Base-by-base conservation (phyloP, 2,888 invertebrate genomes). In the Hofmannophila pseudospretella region DNA sequence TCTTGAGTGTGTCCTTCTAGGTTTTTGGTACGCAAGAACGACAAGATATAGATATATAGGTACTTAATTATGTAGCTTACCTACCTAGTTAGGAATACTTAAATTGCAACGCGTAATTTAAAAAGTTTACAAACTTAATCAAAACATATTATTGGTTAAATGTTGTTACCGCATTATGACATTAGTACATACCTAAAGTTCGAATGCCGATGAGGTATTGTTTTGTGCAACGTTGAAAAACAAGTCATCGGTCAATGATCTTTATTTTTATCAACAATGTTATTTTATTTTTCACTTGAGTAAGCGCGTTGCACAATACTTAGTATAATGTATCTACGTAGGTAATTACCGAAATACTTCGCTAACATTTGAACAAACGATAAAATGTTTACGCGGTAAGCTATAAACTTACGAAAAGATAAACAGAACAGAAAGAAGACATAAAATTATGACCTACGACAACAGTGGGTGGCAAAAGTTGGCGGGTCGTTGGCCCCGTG, bases 401-500 rank as follows among this genome's bases (percentile, higher is more conserved):
- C 75, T 68, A 80, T 82, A 81, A 84, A 81, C 75, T 84, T 80
- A 66, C 79, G 81, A 81, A 85, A 86, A 84, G 82, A 85, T 85
- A 86, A 85, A 86, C 85, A 84, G 84, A 85, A 86, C 85, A 84
- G 84, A 85, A 86, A 84, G 85, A 82, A 84, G 80, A 80, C 82
- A 85, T 86, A 84, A 86, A 86, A 85, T 86, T 82, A 85, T 85
- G 85, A 86, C 85, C 85, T 86, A 86, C 85, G 84, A 80, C 85
- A 86, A 86, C 85, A 78, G 76, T 77, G 78, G 76, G 79, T 82
- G 81, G 85, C 81, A 82, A 85, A 85, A 86, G 85, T 86, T 84
- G 82, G 65, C 67, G 74, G 85, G 84, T 84, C 85, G 68, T 81
- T 79, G 85, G 76, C 84, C 76, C 73, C 67, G 75, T 85, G 84